Evolutionary conservation across 2,113 vertebrate species (phyloP).

Genomic region (Vulpes vulpes): DNA sequence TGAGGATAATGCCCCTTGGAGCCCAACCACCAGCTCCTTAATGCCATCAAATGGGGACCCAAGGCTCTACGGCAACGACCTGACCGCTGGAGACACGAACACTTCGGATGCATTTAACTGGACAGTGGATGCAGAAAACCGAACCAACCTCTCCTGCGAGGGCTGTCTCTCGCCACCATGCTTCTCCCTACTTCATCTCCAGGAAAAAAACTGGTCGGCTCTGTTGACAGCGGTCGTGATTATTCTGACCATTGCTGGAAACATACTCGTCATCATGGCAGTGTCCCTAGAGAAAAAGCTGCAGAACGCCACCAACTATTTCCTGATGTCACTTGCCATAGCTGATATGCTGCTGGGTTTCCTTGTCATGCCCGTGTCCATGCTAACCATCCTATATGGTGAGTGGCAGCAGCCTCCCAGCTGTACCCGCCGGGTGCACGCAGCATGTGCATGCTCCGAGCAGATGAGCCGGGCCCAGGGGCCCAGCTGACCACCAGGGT

Average conservation of each 20-base stretch:
- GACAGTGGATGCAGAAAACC: conserved; percentile 86
- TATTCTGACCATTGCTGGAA: conserved; percentile 95
- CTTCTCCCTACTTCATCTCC: conserved; percentile 80
- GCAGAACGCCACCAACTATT: conserved; percentile 98
- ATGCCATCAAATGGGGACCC: conserved; percentile 83
- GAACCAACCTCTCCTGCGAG: conserved; percentile 87
- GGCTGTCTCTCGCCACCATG: conserved; percentile 82
- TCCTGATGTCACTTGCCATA: conserved; percentile 98
- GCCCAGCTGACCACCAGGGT: neutral
- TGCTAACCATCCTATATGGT: conserved; percentile 97
- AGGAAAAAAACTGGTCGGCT: conserved; percentile 95
- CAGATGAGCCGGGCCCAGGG: neutral
- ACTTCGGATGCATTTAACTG: conserved; percentile 87
- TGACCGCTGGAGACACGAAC: conserved; percentile 84
- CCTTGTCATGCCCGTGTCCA: conserved; percentile 98
- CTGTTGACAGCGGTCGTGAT: conserved; percentile 93
- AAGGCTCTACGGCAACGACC: conserved; percentile 80
- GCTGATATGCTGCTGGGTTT: conserved; percentile 98
- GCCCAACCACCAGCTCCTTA: conserved; percentile 85
- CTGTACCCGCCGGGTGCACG: conserved; percentile 26
- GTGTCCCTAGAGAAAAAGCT: conserved; percentile 98
- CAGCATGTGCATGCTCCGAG: conserved; percentile 53
- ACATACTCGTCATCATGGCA: conserved; percentile 98
- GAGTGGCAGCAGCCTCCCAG: conserved; percentile 84
- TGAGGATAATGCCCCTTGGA: conserved; percentile 85